Evolutionary conservation across 2,888 invertebrate species (phyloP).

Genomic region (Eledone cirrhosa): DNA sequence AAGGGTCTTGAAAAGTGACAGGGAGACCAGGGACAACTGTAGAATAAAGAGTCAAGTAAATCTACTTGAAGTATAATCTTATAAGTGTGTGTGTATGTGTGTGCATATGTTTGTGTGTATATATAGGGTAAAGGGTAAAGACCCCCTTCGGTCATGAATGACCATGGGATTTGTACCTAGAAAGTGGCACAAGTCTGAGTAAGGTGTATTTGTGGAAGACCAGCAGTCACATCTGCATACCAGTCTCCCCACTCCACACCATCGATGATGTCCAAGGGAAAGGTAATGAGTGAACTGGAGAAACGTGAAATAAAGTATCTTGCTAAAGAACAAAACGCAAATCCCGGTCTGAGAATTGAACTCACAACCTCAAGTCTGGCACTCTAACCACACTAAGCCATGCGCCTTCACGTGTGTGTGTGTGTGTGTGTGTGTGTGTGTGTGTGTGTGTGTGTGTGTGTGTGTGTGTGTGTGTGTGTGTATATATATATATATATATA

Average conservation of each 20-base stretch:
- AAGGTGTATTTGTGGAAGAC: too few relatives aligned
- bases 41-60: constrained; percentile 35
- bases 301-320: too few relatives aligned
- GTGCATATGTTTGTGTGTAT: neutral
- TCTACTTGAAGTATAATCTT: neutral
- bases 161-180: too few relatives aligned
- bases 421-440: neutral
- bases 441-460: neutral
- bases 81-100: neutral
- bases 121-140: too few relatives aligned
- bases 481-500: neutral
- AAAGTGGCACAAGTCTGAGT: too few relatives aligned
- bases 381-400: neutral
- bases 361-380: neutral
- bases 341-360: too few relatives aligned
- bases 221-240: too few relatives aligned
- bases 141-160: too few relatives aligned
- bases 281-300: too few relatives aligned
- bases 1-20: constrained; percentile 89
- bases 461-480: neutral
- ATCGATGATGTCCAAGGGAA: too few relatives aligned
- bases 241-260: too few relatives aligned
- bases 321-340: too few relatives aligned
- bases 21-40: constrained; percentile 80
- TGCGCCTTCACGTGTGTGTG: neutral